phyloP scores from a whole-genome alignment of 2,888 invertebrate species.

The Tanytarsus gracilentus region DNA sequence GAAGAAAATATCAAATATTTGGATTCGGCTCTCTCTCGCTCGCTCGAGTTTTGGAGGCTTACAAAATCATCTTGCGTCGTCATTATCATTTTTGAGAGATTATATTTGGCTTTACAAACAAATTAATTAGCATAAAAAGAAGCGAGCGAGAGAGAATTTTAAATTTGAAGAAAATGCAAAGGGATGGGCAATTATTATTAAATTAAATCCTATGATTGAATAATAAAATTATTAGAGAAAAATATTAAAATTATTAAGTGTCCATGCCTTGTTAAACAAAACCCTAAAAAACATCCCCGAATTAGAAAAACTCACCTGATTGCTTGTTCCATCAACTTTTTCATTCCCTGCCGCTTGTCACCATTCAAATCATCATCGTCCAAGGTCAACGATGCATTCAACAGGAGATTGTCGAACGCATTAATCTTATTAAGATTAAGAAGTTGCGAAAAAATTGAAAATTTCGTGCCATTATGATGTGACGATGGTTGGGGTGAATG shows the following conservation, averaged over 20 bases:
- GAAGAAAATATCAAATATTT: slow-evolving; percentile 6
- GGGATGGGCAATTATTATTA: too few relatives aligned
- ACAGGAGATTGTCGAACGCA: slow-evolving; percentile 24
- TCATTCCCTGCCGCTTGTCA: slow-evolving; percentile 27
- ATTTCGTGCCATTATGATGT: slow-evolving; percentile 8
- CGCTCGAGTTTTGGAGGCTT: too few relatives aligned
- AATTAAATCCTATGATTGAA: too few relatives aligned
- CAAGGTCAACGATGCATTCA: slow-evolving; percentile 15
- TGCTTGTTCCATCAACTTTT: slow-evolving; percentile 27
- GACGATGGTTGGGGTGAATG: neutral
- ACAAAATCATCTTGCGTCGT: too few relatives aligned
- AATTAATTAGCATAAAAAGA: slow-evolving; percentile 27
- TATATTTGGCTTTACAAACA: slow-evolving; percentile 14
- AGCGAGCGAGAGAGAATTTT: too few relatives aligned
- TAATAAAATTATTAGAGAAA: too few relatives aligned
- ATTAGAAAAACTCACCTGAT: slow-evolving; percentile 28
- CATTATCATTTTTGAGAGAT: slow-evolving; percentile 1
- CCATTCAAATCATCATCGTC: slow-evolving; percentile 25
- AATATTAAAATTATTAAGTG: too few relatives aligned
- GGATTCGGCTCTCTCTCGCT: too few relatives aligned
- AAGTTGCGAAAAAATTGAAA: slow-evolving; percentile 26
- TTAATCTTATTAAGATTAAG: slow-evolving; percentile 26
- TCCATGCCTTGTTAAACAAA: too few relatives aligned
- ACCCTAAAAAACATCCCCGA: too few relatives aligned
- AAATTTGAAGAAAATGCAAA: too few relatives aligned